These are phyloP conservation scores for Microcebus lehilahytsara DNA, from an alignment of 2,113 vertebrate species.

Conservation along the genomic window DNA sequence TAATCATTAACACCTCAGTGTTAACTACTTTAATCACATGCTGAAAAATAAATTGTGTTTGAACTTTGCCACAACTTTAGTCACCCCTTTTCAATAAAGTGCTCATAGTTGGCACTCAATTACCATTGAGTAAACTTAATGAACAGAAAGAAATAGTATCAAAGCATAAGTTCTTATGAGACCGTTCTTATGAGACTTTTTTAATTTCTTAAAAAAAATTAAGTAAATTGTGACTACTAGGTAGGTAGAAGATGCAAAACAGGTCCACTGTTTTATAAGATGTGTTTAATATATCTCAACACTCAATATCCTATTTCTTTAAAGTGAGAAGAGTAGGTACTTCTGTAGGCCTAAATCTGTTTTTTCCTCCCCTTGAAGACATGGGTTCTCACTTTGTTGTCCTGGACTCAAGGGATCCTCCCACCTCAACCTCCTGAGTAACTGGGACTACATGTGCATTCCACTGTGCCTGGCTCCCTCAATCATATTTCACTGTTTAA, in stretches of 20 bases:
- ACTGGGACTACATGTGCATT: background rate
- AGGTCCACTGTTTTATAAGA: background rate
- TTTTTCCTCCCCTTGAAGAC: background rate
- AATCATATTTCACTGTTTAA: background rate
- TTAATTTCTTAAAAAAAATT: background rate
- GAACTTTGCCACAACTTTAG: background rate
- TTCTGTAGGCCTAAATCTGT: background rate
- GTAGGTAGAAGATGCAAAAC: background rate
- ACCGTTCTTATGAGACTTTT: background rate
- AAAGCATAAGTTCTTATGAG: background rate
- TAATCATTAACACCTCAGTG: background rate
- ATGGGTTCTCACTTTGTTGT: background rate
- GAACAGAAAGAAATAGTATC: background rate
- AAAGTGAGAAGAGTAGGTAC: background rate
- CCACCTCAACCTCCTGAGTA: background rate
- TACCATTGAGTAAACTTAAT: background rate
- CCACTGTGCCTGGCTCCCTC: background rate
- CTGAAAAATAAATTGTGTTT: background rate
- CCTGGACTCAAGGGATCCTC: background rate
- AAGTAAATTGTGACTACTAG: background rate
- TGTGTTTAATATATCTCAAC: background rate
- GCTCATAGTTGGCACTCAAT: background rate
- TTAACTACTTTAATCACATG: background rate
- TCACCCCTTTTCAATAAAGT: background rate
- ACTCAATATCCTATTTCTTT: background rate